Conservation (phyloP, 2,888 invertebrate species). For the Coecobrya sp. region DNA sequence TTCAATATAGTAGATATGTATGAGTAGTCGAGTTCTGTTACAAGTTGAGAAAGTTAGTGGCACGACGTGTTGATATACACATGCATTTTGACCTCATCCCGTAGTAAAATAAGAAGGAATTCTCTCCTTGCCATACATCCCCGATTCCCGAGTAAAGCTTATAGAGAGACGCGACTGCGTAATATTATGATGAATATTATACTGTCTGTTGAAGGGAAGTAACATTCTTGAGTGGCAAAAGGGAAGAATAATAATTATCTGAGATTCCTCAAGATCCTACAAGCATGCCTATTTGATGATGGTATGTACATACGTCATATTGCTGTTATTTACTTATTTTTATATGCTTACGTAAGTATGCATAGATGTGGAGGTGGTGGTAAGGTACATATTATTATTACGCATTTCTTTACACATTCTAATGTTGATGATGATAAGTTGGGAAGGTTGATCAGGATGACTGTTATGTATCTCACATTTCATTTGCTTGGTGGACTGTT, state of each 20-base stretch:
- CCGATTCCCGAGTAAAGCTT: background rate
- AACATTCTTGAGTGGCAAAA: conserved; percentile 74
- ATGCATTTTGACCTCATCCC: conserved; percentile 55
- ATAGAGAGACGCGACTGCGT: background rate
- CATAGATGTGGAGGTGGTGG: conserved; percentile 19
- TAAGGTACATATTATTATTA: conserved; percentile 27
- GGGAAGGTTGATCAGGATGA: conserved; percentile 63
- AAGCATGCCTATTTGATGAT: conserved; percentile 22
- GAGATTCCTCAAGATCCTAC: conserved; percentile 81
- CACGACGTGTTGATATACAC: conserved; percentile 47
- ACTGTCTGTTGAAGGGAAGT: conserved; percentile 39
- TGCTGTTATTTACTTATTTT: background rate
- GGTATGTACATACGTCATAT: background rate
- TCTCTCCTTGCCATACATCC: conserved; percentile 44
- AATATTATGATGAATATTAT: conserved; percentile 2
- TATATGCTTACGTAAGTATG: background rate
- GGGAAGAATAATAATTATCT: conserved; percentile 84
- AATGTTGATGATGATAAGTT: conserved; percentile 64
- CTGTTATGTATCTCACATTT: conserved; percentile 73
- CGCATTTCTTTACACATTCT: conserved; percentile 63
- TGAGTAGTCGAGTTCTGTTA: conserved; percentile 5
- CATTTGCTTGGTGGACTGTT: conserved; percentile 41
- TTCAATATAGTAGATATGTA: background rate
- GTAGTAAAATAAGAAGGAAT: background rate
- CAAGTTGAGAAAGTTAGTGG: conserved; percentile 11